Evolutionary conservation across 2,113 vertebrate genomes (phyloP).

Genomic region (Cranoglanis bouderius): DNA sequence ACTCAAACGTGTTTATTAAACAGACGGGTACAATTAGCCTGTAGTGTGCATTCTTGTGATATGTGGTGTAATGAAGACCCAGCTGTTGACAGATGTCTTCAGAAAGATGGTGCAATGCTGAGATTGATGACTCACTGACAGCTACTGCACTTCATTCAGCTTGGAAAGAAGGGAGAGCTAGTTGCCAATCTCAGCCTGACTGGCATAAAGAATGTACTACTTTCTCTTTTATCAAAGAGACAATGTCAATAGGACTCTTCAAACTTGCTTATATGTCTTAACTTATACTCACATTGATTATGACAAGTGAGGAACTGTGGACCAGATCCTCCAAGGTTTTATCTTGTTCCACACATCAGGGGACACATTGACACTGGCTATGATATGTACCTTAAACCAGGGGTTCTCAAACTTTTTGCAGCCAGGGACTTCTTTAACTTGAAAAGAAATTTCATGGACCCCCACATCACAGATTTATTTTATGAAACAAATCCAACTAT

Average conservation of each 20-base stretch:
- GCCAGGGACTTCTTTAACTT: neutral
- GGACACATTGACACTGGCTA: constrained; percentile 54
- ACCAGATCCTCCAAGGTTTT: constrained; percentile 47
- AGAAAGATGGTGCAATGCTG: constrained; percentile 7
- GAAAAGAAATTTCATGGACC: neutral
- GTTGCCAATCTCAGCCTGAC: constrained; percentile 13
- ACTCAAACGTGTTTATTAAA: constrained; percentile 18
- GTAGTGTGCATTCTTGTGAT: constrained; percentile 28
- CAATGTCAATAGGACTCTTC: constrained; percentile 51
- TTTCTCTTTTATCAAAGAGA: constrained; percentile 44
- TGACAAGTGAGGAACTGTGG: constrained; percentile 53
- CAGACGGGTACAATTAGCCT: constrained; percentile 37
- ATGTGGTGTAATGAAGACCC: constrained; percentile 31
- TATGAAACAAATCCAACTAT: neutral
- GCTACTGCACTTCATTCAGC: constrained; percentile 16
- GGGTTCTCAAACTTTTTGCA: neutral
- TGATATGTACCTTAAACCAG: neutral
- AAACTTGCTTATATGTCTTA: constrained; percentile 56
- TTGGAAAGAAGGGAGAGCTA: constrained; percentile 8
- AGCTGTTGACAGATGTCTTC: constrained; percentile 47
- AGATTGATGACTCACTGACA: constrained; percentile 24
- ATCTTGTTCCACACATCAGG: constrained; percentile 50
- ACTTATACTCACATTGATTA: constrained; percentile 66
- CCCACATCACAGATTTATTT: neutral
- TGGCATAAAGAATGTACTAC: neutral